Conservation (phyloP, 92 coral and sea anemone genomes). For the Bergia puertoricense region DNA sequence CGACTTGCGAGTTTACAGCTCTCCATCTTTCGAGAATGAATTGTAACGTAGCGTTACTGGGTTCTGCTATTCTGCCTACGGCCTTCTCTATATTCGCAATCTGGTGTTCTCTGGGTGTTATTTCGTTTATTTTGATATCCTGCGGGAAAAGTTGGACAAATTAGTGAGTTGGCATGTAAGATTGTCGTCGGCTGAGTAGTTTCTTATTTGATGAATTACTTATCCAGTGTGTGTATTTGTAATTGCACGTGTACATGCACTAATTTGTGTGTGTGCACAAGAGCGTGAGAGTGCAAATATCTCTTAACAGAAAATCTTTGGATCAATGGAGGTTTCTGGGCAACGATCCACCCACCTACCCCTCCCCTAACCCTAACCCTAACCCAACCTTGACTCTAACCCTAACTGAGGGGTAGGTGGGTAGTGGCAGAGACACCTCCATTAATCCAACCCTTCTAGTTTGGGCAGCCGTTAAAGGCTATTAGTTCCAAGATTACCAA, state of each 20-base stretch:
- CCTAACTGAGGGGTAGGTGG: too few relatives aligned
- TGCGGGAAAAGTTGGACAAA: slow-evolving; percentile 17
- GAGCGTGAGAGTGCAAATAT: not conserved
- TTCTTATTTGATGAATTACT: not conserved
- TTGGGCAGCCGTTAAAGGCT: too few relatives aligned
- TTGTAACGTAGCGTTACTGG: slow-evolving; percentile 68
- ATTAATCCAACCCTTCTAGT: too few relatives aligned
- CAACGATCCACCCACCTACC: too few relatives aligned
- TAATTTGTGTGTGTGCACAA: not conserved
- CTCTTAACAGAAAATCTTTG: too few relatives aligned
- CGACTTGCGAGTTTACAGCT: slow-evolving; percentile 68
- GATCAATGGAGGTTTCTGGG: too few relatives aligned
- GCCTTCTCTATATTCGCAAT: slow-evolving; percentile 73
- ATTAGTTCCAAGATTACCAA: too few relatives aligned
- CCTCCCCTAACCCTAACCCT: too few relatives aligned
- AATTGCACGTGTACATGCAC: not conserved
- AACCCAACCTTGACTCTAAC: too few relatives aligned
- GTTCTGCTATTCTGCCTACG: slow-evolving; percentile 73
- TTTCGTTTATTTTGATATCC: slow-evolving; percentile 71
- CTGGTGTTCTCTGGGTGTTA: slow-evolving; percentile 74
- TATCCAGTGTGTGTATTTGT: not conserved
- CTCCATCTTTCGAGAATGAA: slow-evolving; percentile 86
- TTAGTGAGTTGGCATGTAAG: not conserved
- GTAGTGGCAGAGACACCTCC: too few relatives aligned
- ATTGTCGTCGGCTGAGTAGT: not conserved